Percentiles rank a stretch among this genome's conserved stretches.
phyloP scores from a whole-genome alignment of 2,888 invertebrate species.

The Macrosoma leucophasiata region DNA sequence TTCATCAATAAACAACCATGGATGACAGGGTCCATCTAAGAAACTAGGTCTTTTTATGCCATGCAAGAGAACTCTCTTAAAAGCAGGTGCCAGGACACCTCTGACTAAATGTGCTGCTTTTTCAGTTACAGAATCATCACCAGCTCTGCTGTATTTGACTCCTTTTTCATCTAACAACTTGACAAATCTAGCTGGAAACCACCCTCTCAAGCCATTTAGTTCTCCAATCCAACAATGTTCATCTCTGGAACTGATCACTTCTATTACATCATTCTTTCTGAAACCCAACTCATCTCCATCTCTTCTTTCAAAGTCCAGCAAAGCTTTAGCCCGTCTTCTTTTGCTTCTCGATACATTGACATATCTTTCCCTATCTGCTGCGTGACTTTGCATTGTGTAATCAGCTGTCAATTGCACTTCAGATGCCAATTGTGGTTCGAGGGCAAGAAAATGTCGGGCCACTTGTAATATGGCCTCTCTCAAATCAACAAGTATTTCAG shows the following conservation, averaged over 20 bases:
- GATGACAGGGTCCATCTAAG: slow-evolving; percentile 95
- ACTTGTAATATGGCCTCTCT: slow-evolving; percentile 95
- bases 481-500: slow-evolving; percentile 98
- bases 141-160: slow-evolving; percentile 88
- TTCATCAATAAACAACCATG: slow-evolving; percentile 99
- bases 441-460: slow-evolving; percentile 94
- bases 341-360: slow-evolving; percentile 93
- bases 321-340: slow-evolving; percentile 93
- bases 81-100: slow-evolving; percentile 93
- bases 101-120: slow-evolving; percentile 97
- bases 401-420: slow-evolving; percentile 91
- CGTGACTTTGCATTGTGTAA: slow-evolving; percentile 96
- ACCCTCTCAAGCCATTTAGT: slow-evolving; percentile 94
- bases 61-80: slow-evolving; percentile 95
- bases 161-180: slow-evolving; percentile 92
- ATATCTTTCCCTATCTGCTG: slow-evolving; percentile 94
- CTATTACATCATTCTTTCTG: slow-evolving; percentile 98
- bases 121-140: slow-evolving; percentile 98
- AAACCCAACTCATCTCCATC: slow-evolving; percentile 99
- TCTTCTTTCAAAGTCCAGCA: slow-evolving; percentile 97
- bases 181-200: slow-evolving; percentile 98
- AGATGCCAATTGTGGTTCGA: slow-evolving; percentile 89
- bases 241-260: slow-evolving; percentile 96
- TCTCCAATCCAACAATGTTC: slow-evolving; percentile 99
- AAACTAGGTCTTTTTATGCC: slow-evolving; percentile 95